Percentiles rank a stretch among this genome's conserved stretches.
Evolutionary conservation across 2,113 vertebrate species (phyloP).

Genomic region (Grus americana): DNA sequence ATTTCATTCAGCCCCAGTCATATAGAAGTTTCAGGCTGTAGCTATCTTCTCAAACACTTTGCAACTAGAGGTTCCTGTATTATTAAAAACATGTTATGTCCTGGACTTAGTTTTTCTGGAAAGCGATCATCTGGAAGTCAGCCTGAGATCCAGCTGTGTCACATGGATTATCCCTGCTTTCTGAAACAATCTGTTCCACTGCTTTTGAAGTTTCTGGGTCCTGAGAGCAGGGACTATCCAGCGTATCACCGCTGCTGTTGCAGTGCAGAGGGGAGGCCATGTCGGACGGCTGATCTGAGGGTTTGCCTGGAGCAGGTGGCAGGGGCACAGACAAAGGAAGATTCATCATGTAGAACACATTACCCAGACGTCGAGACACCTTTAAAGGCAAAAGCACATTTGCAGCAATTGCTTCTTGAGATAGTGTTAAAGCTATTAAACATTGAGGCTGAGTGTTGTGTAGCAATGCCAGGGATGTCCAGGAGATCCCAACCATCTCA

Average conservation of each 20-base stretch:
- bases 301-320: conserved; percentile 74
- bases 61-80: neutral
- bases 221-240: conserved; percentile 77
- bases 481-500: neutral
- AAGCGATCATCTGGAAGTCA: conserved; percentile 58
- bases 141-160: conserved; percentile 69
- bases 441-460: neutral
- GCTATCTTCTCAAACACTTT: neutral
- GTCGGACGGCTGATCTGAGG: conserved; percentile 76
- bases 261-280: conserved; percentile 80
- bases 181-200: conserved; percentile 71
- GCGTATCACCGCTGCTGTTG: conserved; percentile 77
- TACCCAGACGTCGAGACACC: conserved; percentile 87
- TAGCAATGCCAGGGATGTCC: neutral
- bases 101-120: conserved; percentile 33
- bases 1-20: neutral
- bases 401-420: neutral
- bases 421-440: neutral
- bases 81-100: neutral
- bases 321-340: conserved; percentile 72
- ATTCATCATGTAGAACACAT: conserved; percentile 84
- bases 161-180: conserved; percentile 72
- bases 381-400: conserved; percentile 69
- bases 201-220: conserved; percentile 79
- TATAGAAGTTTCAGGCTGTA: neutral